Percentiles rank a stretch among this genome's conserved stretches.
Evolutionary conservation across 1,140 invertebrate genomes (phyloP).

Genomic region (Papilio dardanus): DNA sequence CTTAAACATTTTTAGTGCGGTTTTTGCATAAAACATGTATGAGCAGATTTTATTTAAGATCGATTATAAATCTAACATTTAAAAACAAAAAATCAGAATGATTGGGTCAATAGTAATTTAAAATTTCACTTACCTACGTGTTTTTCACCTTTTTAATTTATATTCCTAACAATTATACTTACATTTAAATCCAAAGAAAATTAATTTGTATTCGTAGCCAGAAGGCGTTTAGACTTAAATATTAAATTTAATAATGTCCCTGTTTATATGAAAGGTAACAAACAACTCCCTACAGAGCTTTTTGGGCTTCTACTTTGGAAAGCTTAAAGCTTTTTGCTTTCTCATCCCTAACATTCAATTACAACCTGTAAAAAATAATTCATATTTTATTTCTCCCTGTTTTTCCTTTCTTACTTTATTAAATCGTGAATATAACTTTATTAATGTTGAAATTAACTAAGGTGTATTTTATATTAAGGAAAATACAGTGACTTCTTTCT

Average conservation of each 20-base stretch:
- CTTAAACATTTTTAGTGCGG: not conserved
- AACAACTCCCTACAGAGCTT: not conserved
- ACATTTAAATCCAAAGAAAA: not conserved
- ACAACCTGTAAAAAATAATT: not conserved
- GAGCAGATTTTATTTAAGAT: too few relatives aligned
- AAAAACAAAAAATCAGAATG: too few relatives aligned
- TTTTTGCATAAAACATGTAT: not conserved
- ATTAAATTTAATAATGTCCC: not conserved
- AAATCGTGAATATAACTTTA: too few relatives aligned
- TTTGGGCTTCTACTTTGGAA: not conserved
- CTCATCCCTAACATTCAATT: constrained; percentile 1
- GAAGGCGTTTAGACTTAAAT: not conserved
- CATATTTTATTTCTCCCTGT: too few relatives aligned
- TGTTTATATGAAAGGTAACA: not conserved
- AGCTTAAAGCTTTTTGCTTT: constrained; percentile 4
- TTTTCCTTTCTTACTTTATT: too few relatives aligned
- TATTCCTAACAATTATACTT: too few relatives aligned
- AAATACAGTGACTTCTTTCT: too few relatives aligned
- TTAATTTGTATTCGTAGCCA: not conserved
- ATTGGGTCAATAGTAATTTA: too few relatives aligned
- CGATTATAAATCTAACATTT: too few relatives aligned
- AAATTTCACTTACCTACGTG: too few relatives aligned
- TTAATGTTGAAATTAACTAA: too few relatives aligned
- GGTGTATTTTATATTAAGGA: too few relatives aligned
- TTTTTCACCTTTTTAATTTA: not conserved